Conservation (phyloP, 2,113 vertebrate species). For the Rhinolophus ferrumequinum region DNA sequence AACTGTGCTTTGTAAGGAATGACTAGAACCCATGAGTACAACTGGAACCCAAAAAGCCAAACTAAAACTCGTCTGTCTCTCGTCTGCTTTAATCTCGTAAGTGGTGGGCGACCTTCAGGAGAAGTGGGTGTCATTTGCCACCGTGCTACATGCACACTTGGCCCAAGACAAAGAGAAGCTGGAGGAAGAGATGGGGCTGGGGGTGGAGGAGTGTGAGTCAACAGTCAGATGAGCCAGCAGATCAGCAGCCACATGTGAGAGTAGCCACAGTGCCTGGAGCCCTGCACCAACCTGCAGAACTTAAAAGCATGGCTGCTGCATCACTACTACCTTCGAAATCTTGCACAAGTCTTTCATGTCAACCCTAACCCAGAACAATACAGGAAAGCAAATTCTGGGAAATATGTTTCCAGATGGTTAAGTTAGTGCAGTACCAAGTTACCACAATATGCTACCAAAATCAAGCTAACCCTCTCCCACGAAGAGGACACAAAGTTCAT, state of each 20-base stretch:
- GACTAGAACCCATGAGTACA: rapidly evolving
- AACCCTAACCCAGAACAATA: neutral
- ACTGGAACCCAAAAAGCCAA: neutral
- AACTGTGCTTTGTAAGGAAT: neutral
- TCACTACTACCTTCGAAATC: neutral
- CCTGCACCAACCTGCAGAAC: neutral
- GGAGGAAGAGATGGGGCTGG: neutral
- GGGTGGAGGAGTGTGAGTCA: neutral
- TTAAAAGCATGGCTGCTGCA: neutral
- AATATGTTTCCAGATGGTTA: neutral
- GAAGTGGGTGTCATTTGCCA: neutral
- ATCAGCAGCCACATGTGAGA: neutral
- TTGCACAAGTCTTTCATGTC: neutral
- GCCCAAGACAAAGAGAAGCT: neutral
- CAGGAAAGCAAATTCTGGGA: neutral
- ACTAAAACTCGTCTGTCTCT: neutral
- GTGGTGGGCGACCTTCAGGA: neutral
- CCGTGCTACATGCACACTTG: neutral
- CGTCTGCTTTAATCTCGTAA: neutral
- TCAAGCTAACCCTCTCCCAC: neutral
- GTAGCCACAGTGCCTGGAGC: neutral
- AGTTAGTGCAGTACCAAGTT: neutral
- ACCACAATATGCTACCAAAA: neutral
- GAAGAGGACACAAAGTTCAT: neutral
- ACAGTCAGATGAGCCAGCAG: neutral